phyloP scores from a whole-genome alignment of 1,140 invertebrate genomes.

The Caerostris extrusa region DNA sequence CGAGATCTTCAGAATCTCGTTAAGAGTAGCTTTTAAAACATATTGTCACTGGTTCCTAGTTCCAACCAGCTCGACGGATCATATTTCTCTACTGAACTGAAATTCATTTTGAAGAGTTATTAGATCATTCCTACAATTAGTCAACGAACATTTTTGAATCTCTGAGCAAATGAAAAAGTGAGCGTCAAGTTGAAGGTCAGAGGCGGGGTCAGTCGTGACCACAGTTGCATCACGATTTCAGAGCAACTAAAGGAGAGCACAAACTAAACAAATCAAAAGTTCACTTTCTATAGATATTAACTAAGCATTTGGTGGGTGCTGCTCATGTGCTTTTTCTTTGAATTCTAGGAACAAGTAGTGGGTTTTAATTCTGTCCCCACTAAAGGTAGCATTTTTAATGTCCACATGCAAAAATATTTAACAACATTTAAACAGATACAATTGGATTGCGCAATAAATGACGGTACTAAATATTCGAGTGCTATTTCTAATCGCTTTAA shows the following conservation, averaged over 20 bases:
- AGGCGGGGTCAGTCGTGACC: conserved; percentile 18
- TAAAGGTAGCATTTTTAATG: too few relatives aligned
- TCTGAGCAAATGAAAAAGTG: background rate
- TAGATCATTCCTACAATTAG: background rate
- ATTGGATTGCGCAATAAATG: too few relatives aligned
- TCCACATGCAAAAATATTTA: too few relatives aligned
- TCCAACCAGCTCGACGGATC: background rate
- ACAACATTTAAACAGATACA: too few relatives aligned
- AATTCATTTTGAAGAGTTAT: too few relatives aligned
- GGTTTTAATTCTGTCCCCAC: too few relatives aligned
- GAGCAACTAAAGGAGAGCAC: background rate
- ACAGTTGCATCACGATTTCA: conserved; percentile 13
- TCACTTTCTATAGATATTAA: conserved; percentile 7
- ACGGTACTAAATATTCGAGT: too few relatives aligned
- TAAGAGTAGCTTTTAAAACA: background rate
- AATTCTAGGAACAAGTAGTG: too few relatives aligned
- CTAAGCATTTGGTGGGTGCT: background rate
- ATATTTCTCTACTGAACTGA: background rate
- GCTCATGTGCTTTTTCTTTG: too few relatives aligned
- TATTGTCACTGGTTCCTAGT: background rate
- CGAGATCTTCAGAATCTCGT: background rate
- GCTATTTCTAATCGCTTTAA: too few relatives aligned
- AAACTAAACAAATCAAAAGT: conserved; percentile 19
- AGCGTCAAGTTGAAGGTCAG: conserved; percentile 19
- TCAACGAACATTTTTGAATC: background rate